A percentile compares a stretch with the other conserved stretches of the same genome.
Conservation (phyloP, 1,140 invertebrate genomes). For the Drosophila littoralis region DNA sequence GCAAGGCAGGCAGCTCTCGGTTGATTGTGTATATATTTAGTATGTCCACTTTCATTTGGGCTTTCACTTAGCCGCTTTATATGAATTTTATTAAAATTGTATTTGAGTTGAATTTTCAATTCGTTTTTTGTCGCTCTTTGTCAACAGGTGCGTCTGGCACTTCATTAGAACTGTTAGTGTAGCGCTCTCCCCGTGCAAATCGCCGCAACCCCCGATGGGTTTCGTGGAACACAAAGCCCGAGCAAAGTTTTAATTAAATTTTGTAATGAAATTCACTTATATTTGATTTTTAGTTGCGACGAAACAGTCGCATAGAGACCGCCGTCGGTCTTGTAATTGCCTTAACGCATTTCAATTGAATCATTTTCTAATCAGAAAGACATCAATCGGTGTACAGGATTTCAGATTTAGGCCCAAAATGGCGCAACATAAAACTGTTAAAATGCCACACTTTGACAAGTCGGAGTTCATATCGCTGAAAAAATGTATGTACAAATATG, state of each 20-base stretch:
- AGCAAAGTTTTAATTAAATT: constrained; percentile 79
- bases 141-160: constrained; percentile 76
- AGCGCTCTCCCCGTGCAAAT: constrained; percentile 4
- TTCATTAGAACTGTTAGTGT: constrained; percentile 63
- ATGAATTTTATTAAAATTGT: constrained; percentile 68
- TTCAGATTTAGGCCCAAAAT: constrained; percentile 1
- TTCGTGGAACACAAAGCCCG: constrained; percentile 20
- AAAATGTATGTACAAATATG: constrained; percentile 24
- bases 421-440: constrained; percentile 12
- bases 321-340: constrained; percentile 52
- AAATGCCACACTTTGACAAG: constrained; percentile 1
- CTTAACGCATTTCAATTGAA: constrained; percentile 57
- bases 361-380: constrained; percentile 62
- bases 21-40: no score
- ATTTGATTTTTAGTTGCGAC: constrained; percentile 76
- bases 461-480: constrained; percentile 29
- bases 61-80: constrained; percentile 38
- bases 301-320: constrained; percentile 72
- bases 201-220: constrained; percentile 9
- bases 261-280: constrained; percentile 69
- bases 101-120: constrained; percentile 56
- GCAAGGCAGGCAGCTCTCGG: not conserved
- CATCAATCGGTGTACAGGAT: constrained; percentile 13
- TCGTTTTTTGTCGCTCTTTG: constrained; percentile 37
- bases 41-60: constrained; percentile 5